Conservation (phyloP, 2,113 vertebrate species). For the Hylia prasina region DNA sequence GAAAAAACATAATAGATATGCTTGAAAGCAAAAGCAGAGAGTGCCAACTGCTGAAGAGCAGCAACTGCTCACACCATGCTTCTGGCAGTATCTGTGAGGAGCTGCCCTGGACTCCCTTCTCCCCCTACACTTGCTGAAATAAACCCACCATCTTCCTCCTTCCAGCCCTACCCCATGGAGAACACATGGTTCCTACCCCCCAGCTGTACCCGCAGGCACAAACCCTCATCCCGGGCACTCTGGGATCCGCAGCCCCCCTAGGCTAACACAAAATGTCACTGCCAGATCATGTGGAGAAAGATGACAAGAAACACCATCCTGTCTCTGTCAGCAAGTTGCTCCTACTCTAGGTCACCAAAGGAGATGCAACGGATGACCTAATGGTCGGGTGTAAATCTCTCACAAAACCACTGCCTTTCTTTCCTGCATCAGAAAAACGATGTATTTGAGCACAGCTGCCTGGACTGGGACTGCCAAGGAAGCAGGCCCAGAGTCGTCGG, state of each 20-base stretch:
- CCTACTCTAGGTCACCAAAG: neutral
- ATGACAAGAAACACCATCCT: neutral
- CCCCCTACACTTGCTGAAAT: rapidly evolving
- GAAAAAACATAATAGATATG: neutral
- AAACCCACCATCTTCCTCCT: neutral
- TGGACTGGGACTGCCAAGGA: neutral
- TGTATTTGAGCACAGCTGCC: neutral
- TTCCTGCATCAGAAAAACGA: neutral
- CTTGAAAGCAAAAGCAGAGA: neutral
- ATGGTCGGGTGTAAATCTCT: neutral
- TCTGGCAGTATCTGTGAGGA: neutral
- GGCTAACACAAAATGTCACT: neutral
- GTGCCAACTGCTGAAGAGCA: neutral
- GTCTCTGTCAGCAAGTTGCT: neutral
- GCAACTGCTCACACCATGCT: neutral
- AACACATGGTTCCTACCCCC: rapidly evolving
- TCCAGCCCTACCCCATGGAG: neutral
- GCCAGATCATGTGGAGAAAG: neutral
- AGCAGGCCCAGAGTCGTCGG: neutral
- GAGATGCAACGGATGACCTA: neutral
- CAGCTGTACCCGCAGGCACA: neutral
- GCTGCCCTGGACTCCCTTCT: neutral
- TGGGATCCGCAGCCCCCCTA: neutral
- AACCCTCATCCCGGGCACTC: neutral
- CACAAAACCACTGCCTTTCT: neutral